Evolutionary conservation across 2,888 invertebrate genomes (phyloP).

Genomic region (Scaptomyza polygonia): DNA sequence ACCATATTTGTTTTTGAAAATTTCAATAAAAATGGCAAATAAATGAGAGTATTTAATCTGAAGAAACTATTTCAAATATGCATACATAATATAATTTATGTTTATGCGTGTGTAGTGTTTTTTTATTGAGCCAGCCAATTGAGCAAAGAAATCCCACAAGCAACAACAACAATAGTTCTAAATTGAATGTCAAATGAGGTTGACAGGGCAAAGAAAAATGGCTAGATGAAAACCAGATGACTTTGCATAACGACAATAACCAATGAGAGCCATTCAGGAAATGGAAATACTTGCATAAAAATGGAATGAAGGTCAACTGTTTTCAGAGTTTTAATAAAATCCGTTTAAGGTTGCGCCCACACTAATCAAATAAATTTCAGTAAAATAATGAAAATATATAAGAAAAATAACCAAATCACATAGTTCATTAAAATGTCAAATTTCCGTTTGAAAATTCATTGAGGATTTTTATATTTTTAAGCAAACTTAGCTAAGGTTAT

Average conservation of each 20-base stretch:
- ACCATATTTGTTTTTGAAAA: background rate
- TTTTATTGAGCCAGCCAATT: constrained; percentile 10
- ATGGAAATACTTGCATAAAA: too few relatives aligned
- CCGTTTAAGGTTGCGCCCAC: background rate
- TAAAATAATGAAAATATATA: too few relatives aligned
- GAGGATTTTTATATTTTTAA: too few relatives aligned
- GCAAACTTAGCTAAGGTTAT: too few relatives aligned
- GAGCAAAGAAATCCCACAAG: constrained; percentile 32
- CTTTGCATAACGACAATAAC: constrained; percentile 18
- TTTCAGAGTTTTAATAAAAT: background rate
- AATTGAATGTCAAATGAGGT: constrained; percentile 40
- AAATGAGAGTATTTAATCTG: background rate
- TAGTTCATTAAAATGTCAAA: too few relatives aligned
- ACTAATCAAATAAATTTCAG: background rate
- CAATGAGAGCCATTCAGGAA: background rate
- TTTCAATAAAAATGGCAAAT: background rate
- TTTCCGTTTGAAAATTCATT: too few relatives aligned
- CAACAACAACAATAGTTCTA: constrained; percentile 29
- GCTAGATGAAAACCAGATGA: constrained; percentile 18
- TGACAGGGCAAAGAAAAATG: constrained; percentile 23
- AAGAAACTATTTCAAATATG: constrained; percentile 2
- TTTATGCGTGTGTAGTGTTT: background rate
- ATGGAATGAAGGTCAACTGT: background rate
- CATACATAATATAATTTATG: constrained; percentile 2
- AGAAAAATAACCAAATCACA: too few relatives aligned